Conservation (phyloP, 92 coral and sea anemone species). For the Parazoanthus atlanticus region DNA sequence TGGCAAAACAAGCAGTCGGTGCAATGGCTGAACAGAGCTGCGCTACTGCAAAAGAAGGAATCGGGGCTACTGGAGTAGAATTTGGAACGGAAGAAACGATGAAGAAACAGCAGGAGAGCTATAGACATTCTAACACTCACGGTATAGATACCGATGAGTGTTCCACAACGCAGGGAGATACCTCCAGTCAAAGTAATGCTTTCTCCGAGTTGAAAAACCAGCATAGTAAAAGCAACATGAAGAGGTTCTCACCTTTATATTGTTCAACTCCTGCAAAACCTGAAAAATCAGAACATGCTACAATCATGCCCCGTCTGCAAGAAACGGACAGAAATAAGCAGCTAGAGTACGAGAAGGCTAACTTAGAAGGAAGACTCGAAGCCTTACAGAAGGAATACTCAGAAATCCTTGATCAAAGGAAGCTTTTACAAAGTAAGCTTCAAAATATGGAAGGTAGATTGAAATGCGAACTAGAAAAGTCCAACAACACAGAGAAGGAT, state of each 20-base stretch:
- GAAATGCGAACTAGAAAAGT: constrained; percentile 51
- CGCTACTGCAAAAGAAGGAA: neutral
- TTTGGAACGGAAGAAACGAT: neutral
- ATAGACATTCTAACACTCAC: neutral
- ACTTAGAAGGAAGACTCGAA: constrained; percentile 80
- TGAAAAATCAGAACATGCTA: neutral
- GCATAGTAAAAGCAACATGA: neutral
- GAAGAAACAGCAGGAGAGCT: neutral
- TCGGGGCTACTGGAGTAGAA: neutral
- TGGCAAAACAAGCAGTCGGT: neutral
- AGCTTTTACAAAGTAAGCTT: constrained; percentile 59
- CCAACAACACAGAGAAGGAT: neutral
- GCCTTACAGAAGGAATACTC: constrained; percentile 69
- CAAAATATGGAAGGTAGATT: constrained; percentile 59
- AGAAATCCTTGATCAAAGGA: constrained; percentile 65
- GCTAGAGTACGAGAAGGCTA: constrained; percentile 65
- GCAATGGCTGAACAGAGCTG: neutral
- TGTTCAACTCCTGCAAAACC: constrained; percentile 26
- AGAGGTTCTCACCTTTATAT: constrained; percentile 7
- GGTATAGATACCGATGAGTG: neutral
- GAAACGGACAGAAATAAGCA: constrained; percentile 37
- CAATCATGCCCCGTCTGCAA: neutral
- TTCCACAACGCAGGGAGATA: neutral
- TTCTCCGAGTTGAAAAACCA: neutral
- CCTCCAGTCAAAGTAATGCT: neutral